These are phyloP conservation scores for Paracentrotus lividus DNA, from an alignment of 53 echinoderm and acorn worm genomes.

Conservation along the genomic window DNA sequence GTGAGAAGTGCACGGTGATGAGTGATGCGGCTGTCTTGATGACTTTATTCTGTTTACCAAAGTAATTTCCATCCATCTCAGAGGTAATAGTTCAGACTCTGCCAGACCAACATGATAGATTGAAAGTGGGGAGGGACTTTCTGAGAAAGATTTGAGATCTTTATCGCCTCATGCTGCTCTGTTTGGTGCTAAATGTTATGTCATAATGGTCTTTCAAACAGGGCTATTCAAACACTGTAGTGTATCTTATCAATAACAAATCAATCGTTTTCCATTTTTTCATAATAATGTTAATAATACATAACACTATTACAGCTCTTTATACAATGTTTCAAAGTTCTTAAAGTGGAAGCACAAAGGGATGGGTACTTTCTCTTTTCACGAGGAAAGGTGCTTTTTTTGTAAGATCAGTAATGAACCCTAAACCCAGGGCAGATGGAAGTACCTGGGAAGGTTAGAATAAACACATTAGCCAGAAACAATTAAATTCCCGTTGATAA, in stretches of 20 bases:
- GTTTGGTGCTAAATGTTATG: background rate
- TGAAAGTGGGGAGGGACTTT: background rate
- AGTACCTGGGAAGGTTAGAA: slow-evolving; percentile 35
- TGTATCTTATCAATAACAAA: background rate
- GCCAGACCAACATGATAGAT: background rate
- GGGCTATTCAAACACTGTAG: background rate
- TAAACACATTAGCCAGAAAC: slow-evolving; percentile 46
- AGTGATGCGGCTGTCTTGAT: background rate
- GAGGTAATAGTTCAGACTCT: background rate
- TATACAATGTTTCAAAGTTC: too few species aligned
- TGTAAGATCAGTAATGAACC: slow-evolving; percentile 18
- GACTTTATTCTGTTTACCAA: slow-evolving; percentile 48
- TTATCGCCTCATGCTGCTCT: background rate
- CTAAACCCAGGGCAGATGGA: background rate
- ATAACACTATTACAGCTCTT: too few species aligned
- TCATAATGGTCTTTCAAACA: background rate
- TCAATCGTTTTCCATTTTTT: too few species aligned
- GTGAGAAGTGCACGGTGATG: background rate
- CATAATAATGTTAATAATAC: too few species aligned
- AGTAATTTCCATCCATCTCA: slow-evolving; percentile 58
- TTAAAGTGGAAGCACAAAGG: too few species aligned
- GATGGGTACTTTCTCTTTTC: too few species aligned
- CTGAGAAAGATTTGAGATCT: background rate
- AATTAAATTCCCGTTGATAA: slow-evolving; percentile 55
- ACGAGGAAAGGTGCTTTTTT: background rate